Conservation (phyloP, 2,797 vertebrate genomes). For the Nasua narica region DNA sequence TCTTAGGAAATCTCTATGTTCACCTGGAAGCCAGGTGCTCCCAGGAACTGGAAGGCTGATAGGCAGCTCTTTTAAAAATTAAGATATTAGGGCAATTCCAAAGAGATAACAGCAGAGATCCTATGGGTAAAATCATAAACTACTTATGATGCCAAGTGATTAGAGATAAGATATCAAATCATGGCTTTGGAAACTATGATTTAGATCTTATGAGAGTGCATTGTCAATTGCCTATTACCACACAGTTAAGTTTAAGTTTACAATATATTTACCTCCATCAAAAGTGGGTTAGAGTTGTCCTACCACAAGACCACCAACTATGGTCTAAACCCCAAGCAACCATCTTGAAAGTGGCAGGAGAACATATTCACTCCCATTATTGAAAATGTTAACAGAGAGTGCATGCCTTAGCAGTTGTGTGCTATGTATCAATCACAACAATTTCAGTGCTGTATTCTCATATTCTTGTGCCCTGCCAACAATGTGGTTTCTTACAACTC, state of each 20-base stretch:
- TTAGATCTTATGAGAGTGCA: background rate
- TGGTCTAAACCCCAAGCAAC: background rate
- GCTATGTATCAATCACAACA: background rate
- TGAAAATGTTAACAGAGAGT: background rate
- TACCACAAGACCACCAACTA: background rate
- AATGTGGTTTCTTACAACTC: background rate
- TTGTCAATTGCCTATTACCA: background rate
- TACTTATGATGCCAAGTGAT: background rate
- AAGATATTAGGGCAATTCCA: background rate
- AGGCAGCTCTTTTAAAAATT: background rate
- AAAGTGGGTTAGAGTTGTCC: constrained; percentile 2
- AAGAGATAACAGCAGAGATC: background rate
- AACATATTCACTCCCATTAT: background rate
- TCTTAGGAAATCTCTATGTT: background rate
- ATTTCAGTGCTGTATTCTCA: background rate
- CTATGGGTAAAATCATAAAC: background rate
- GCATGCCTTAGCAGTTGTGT: background rate
- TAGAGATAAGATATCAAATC: constrained; percentile 5
- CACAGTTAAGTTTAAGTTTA: background rate
- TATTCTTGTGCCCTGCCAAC: background rate
- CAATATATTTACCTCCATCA: background rate
- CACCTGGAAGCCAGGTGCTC: background rate
- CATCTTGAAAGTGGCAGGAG: background rate
- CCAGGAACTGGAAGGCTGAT: background rate
- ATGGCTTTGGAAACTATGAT: background rate